Evolutionary conservation across 2,888 invertebrate genomes (phyloP), one percentile per base, ranked within the genome.

Genomic region (Drosophila kokeensis): DNA sequence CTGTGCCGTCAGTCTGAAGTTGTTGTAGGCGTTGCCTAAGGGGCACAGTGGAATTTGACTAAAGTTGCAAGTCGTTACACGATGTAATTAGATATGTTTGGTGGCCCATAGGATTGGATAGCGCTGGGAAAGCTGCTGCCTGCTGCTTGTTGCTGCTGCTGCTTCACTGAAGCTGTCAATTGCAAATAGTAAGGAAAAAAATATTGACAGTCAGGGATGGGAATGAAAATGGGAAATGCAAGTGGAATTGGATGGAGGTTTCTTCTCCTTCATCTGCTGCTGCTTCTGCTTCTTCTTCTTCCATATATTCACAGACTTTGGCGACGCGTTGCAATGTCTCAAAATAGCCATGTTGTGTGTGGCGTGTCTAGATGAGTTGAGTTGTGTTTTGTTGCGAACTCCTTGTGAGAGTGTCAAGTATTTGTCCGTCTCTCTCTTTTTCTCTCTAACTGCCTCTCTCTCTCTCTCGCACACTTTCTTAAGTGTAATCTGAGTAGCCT

Each of bases 31-130:
- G 75, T 69, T 67, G 70, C 64, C 68, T 18, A 29, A 64, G 42
- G 57, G 73, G 77, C 69, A 45, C 52, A 52, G 52, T 66, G 73
- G 72, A 73, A 77, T 73, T 66, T 54, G 71, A 66, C 57, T 58
- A 52, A 64, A 70, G 70, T 67, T 45, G 45, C 30, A 34, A 79
- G 73, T 80, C 58, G 81, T 65, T 74, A 83, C 76, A 81, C 77
- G 64, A 72, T 76, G 89, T 88, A 89, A 89, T 90, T 85, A 87
- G 90, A 89, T 90, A 90, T 77, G 62, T 75, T 80, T 66, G 49
- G 62, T 68, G 65, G 50, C 57, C 45, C 52, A 52, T 52, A 30
- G 72, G 63, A 61, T 60, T 53, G 50, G 62, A 65, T 71, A 48
- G 69, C 77, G 58, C 74, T 83, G 83, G 79, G 83, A 83, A 83